Evolutionary conservation across 2,797 vertebrate species (phyloP), one percentile per base, ranked within the genome.

Genomic region (Apogon hyalosoma): DNA sequence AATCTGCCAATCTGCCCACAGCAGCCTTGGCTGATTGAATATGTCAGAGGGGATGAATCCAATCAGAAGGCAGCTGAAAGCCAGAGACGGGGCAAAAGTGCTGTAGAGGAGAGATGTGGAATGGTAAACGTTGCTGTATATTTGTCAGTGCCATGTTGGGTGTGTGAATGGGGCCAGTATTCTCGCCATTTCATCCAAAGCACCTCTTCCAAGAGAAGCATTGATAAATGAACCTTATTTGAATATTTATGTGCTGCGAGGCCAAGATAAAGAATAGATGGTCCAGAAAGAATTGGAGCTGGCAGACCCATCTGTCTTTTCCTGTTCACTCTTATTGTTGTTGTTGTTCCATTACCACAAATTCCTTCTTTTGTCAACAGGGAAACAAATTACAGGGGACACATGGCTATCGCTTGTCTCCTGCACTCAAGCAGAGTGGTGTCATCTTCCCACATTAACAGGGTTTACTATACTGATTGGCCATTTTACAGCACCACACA

Each of bases 271-370:
- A 94, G 90, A 95, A 94, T 94, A 95, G 94, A 95, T 84, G 87
- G 93, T 93, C 90, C 85, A 90, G 80, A 90, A 93, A 92, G 87
- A 95, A 95, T 94, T 64, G 79, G 62, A 90, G 92, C 90, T 94
- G 95, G 94, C 94, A 96, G 92, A 82, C 72, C 93, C 91, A 94
- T 95, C 94, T 94, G 94, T 95, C 87, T 95, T 89, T 88, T 53
- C 77, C 83, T 68, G 28, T 85, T 89, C 90, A 88, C 88, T 85
- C 54, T 60, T 71, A 87, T 90, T 90, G 87, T 91, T 88, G 85
- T 86, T 75, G 92, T 93, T 88, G 91, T 92, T 92, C 92, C 82
- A 89, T 89, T 91, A 88, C 82, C 38, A 56, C 88, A 87, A 81
- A 92, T 88, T 88, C 79, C 79, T 90, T 68, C 74, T 86, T 92